Base-by-base conservation (phyloP, 2,888 invertebrate genomes). In the Parnassius glacialis region DNA sequence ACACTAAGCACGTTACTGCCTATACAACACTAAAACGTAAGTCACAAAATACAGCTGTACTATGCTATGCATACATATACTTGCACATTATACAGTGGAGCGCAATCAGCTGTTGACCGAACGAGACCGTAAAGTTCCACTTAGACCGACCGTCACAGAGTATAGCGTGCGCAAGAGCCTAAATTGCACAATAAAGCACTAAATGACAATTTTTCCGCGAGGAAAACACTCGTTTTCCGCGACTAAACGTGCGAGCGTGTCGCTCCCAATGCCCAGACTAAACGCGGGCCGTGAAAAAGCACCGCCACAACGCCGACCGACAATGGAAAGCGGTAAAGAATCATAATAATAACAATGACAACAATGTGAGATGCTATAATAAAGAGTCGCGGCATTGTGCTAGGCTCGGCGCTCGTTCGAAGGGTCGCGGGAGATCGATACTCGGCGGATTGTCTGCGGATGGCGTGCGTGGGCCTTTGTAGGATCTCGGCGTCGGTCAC, bases 341-440 rank as follows among this genome's bases (percentile, higher is more conserved):
- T 91, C 91, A 91, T 91, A 91, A 91, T 90, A 91, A 91, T 91
- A 91, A 91, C 91, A 91, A 91, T 91, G 90, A 91, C 91, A 91
- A 91, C 91, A 91, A 91, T 91, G 90, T 91, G 90, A 90, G 91
- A 91, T 91, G 90, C 86, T 90, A 91, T 91, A 91, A 91, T 91
- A 91, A 91, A 90, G 90, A 90, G 89, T 86, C 81, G 82, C 86
- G 89, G 87, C 87, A 90, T 90, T 91, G 90, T 90, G 90, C 87
- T 82, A 80, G 87, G 87, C 87, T 83, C 89, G 87, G 83, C 86
- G 88, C 78, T 85, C 81, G 83, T 84, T 86, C 87, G 89, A 87
- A 90, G 90, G 90, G 90, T 90, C 90, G 90, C 87, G 85, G 74
- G 81, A 83, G 90, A 90, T 90, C 90, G 89, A 90, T 90, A 90